Percentiles rank a stretch among this genome's conserved stretches.
Conservation (phyloP, 2,113 vertebrate species). For the Austrofundulus limnaeus region DNA sequence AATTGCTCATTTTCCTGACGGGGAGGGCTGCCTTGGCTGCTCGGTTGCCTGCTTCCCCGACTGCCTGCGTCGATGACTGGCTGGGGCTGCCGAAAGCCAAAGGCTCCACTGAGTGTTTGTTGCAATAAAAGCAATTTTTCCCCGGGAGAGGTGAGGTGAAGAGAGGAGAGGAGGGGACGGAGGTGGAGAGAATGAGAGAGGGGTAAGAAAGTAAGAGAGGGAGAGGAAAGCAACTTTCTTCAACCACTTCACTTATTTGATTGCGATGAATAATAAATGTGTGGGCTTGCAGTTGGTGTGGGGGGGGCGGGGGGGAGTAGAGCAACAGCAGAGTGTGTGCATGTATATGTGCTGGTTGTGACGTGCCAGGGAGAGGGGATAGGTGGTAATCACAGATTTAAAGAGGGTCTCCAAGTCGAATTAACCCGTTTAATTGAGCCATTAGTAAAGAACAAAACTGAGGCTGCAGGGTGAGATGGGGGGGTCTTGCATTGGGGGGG, state of each 20-base stretch:
- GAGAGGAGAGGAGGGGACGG: constrained; percentile 73
- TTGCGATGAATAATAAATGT: constrained; percentile 99
- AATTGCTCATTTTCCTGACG: constrained; percentile 98
- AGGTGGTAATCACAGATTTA: constrained; percentile 79
- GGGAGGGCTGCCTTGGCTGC: constrained; percentile 73
- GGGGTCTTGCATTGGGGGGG: constrained; percentile 17
- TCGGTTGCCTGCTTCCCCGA: constrained; percentile 59
- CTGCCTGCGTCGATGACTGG: constrained; percentile 65
- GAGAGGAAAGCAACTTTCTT: constrained; percentile 93
- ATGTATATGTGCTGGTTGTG: constrained; percentile 17
- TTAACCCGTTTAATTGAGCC: constrained; percentile 85
- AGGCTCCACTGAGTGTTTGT: constrained; percentile 80
- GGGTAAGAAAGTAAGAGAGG: constrained; percentile 75
- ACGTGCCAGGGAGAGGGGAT: constrained; percentile 57
- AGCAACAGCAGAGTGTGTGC: constrained; percentile 36
- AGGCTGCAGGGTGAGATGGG: constrained; percentile 38
- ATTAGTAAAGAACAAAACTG: constrained; percentile 78
- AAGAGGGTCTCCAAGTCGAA: constrained; percentile 80
- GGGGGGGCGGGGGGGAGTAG: constrained; percentile 11
- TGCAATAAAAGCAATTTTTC: constrained; percentile 97
- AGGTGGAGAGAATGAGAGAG: constrained; percentile 75
- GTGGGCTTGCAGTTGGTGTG: constrained; percentile 62
- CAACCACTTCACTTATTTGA: constrained; percentile 95
- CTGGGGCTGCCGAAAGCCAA: constrained; percentile 67
- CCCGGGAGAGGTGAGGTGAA: constrained; percentile 67